phyloP scores from a whole-genome alignment of 2,888 invertebrate genomes.

The Galeopsomyia nigrocyanea region DNA sequence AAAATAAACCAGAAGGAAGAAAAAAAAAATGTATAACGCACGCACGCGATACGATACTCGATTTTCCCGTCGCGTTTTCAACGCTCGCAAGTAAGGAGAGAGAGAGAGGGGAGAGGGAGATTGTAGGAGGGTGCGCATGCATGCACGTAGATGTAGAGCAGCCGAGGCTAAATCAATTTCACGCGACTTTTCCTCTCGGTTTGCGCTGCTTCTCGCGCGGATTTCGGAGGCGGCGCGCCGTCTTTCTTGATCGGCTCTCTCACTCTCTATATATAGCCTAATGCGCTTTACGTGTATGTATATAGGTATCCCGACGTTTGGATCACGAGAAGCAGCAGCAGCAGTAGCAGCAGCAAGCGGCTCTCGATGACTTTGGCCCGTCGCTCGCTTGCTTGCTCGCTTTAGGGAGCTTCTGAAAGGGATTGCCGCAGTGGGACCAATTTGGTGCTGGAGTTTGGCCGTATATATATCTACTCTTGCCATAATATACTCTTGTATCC shows the following conservation, averaged over 20 bases:
- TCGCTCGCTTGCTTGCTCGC: slow-evolving; percentile 14
- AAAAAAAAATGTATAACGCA: too few species aligned
- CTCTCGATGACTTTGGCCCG: neutral
- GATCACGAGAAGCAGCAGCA: too few species aligned
- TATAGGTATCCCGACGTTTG: neutral
- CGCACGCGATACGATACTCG: too few species aligned
- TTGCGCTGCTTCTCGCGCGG: too few species aligned
- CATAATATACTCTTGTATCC: neutral
- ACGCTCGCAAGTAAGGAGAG: too few species aligned
- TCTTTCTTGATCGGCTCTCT: too few species aligned
- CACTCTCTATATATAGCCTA: neutral
- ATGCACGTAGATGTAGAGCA: neutral
- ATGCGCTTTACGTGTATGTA: neutral
- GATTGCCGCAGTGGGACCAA: slow-evolving; percentile 6
- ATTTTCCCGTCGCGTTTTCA: too few species aligned
- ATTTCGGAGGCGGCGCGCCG: too few species aligned
- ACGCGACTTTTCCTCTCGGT: slow-evolving; percentile 17
- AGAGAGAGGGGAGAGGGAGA: too few species aligned
- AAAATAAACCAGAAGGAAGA: too few species aligned
- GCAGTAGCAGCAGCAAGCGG: neutral
- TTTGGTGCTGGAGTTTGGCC: neutral
- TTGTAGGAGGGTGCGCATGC: too few species aligned
- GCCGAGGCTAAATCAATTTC: slow-evolving; percentile 19
- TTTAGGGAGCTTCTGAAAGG: slow-evolving; percentile 23
- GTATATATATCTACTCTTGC: neutral